Evolutionary conservation across 2,797 vertebrate genomes (phyloP).

Genomic region (Ispidina picta): DNA sequence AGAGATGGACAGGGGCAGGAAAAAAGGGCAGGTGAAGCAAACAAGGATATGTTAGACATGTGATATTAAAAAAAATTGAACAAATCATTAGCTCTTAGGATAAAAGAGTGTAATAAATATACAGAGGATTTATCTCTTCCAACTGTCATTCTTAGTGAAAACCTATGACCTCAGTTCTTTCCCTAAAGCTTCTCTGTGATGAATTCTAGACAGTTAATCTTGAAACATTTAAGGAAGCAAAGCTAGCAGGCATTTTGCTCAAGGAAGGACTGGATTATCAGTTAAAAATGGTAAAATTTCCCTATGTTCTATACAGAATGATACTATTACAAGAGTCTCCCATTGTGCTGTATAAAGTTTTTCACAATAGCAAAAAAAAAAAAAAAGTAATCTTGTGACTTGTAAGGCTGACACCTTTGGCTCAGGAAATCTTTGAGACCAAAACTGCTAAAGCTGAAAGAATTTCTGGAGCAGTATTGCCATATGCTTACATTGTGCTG

Average conservation of each 20-base stretch:
- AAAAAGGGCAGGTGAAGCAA: not conserved
- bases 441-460: constrained; percentile 12
- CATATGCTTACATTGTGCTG: not conserved
- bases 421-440: not conserved
- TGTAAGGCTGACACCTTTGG: not conserved
- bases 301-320: not conserved
- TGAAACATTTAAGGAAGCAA: constrained; percentile 40
- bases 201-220: constrained; percentile 22
- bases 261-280: constrained; percentile 8
- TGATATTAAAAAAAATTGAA: not conserved
- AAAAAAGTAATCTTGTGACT: not conserved
- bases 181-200: not conserved
- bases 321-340: not conserved
- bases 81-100: not conserved
- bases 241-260: not conserved
- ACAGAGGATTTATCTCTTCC: not conserved
- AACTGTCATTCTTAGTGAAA: constrained; percentile 12
- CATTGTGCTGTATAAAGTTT: not conserved
- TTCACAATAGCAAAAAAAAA: not conserved
- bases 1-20: not conserved
- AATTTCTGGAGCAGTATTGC: not conserved
- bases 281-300: not conserved
- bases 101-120: not conserved
- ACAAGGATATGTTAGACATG: not conserved
- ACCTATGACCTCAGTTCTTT: not conserved